Evolutionary conservation across 2,113 vertebrate species (phyloP).

Genomic region (Misgurnus anguillicaudatus): DNA sequence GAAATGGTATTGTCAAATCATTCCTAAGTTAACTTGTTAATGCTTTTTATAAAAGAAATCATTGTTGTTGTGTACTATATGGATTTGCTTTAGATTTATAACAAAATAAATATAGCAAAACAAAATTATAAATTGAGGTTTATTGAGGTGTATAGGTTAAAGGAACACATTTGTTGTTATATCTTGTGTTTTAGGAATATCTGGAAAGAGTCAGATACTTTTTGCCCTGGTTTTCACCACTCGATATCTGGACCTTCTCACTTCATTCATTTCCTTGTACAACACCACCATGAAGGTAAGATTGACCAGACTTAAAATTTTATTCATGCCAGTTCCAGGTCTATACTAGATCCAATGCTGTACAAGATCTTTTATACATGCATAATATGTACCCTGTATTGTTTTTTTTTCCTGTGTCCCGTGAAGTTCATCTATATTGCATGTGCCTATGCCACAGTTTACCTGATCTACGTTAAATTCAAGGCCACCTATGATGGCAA

Average conservation of each 20-base stretch:
- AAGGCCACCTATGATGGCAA: slow-evolving; percentile 98
- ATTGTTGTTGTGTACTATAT: neutral
- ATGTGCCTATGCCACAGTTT: slow-evolving; percentile 92
- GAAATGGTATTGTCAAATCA: too few species aligned
- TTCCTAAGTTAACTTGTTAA: too few species aligned
- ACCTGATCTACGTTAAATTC: slow-evolving; percentile 96
- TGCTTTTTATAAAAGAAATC: neutral
- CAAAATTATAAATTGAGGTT: neutral
- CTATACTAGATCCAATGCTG: too few species aligned
- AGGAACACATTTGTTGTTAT: neutral
- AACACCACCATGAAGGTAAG: slow-evolving; percentile 98
- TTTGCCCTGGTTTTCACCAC: slow-evolving; percentile 98
- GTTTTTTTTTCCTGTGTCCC: neutral
- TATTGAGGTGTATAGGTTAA: too few species aligned
- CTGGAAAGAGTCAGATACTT: slow-evolving; percentile 97
- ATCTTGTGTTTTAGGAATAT: slow-evolving; percentile 83
- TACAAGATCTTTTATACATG: too few species aligned
- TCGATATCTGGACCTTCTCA: slow-evolving; percentile 97
- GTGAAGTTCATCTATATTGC: slow-evolving; percentile 92
- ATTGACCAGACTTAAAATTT: neutral
- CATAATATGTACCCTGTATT: neutral
- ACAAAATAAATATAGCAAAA: neutral
- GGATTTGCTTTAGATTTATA: too few species aligned
- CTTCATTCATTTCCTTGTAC: slow-evolving; percentile 97
- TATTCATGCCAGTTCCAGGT: neutral